Evolutionary conservation across 2,888 invertebrate genomes (phyloP), one percentile per base, ranked within the genome.

Genomic region (Electrophaes corylata): DNA sequence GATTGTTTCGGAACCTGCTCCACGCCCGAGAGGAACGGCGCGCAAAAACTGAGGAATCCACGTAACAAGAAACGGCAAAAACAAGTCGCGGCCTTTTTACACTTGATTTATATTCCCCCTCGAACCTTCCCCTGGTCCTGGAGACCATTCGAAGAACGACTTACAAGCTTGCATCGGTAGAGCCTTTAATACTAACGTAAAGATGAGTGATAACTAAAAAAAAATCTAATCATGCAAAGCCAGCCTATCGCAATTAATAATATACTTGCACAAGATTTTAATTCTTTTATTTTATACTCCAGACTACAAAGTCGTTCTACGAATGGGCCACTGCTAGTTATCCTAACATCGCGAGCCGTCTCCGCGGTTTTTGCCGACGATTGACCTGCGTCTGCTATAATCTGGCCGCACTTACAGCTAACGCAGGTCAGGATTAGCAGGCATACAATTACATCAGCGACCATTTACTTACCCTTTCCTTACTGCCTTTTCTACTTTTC

Each of bases 1-100:
- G 82, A 84, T 86, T 86, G 86, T 86, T 75, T 73, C 66, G 53
- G 23, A 43, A 71, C 62, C 59, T n/a, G 76, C 65, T 71, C 69
- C 70, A 11, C 5, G 12, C 14, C 39, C 29, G 11, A 18, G 8
- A 31, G 6, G 11, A 3, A 29, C 12, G 31, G 26, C 6, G 39
- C 69, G 77, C 86, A 89, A 90, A 91, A 90, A 86, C 85, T 62
- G 61, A 54, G 75, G 83, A 83, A 87, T 86, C 79, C 81, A 81
- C 83, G 85, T 81, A 86, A 90, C 86, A 86, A 89, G 87, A 88
- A 86, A 79, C 76, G 66, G 78, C 83, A 88, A 86, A 90, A 90
- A 90, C 73, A 70, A 65, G 70, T 60, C 69, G 76, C 76, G 64
- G 70, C 65, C 82, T 91, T 91, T 90, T 91, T 89, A 76, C 76